phyloP scores from a whole-genome alignment of 2,888 invertebrate species.

The Leuctra nigra region DNA sequence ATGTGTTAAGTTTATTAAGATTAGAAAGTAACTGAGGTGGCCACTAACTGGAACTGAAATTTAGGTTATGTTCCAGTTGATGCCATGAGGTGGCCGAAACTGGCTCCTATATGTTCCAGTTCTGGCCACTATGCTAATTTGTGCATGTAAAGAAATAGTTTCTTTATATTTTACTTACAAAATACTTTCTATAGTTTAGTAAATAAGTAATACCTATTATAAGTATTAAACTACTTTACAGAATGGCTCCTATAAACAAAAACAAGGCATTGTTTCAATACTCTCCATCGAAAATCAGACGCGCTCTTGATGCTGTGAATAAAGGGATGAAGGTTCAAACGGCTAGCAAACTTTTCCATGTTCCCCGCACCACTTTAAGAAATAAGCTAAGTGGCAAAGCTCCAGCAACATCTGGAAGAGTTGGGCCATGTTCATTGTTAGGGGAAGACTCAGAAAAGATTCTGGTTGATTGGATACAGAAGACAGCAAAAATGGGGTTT shows the following conservation, averaged over 20 bases:
- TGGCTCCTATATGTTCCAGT: neutral
- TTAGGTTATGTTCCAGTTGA: no score
- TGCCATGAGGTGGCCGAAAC: neutral
- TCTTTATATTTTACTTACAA: no score
- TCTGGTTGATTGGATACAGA: neutral
- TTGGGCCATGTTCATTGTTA: neutral
- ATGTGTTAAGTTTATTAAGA: no score
- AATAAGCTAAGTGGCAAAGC: neutral
- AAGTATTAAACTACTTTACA: neutral
- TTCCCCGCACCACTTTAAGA: neutral
- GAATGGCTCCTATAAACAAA: neutral
- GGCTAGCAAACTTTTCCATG: neutral
- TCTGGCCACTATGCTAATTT: no score
- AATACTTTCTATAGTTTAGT: no score
- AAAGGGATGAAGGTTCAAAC: neutral
- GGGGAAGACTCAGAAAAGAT: neutral
- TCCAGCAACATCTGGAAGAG: neutral
- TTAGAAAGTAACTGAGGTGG: no score
- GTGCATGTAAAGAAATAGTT: no score
- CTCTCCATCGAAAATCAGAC: neutral
- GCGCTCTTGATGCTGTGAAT: neutral
- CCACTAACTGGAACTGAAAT: no score
- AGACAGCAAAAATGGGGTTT: conserved; percentile 21
- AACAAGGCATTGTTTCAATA: neutral
- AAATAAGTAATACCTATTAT: no score